These are phyloP conservation scores for Amiota minor DNA, from an alignment of 2,888 invertebrate genomes.

Conservation along the genomic window DNA sequence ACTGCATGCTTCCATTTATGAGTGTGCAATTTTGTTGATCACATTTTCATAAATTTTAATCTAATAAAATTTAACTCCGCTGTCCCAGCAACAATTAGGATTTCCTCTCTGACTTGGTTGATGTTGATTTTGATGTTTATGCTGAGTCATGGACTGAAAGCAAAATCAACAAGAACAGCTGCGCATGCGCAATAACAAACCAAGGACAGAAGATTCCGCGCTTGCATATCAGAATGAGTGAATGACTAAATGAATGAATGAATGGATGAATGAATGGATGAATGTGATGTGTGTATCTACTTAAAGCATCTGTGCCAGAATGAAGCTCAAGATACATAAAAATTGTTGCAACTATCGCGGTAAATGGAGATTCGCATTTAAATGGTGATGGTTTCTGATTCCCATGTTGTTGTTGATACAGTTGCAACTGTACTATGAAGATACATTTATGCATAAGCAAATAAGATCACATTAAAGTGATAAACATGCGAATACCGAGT, in stretches of 20 bases:
- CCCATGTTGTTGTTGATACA: slow-evolving; percentile 29
- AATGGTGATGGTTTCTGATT: background rate
- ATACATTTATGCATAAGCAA: slow-evolving; percentile 38
- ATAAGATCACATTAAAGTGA: slow-evolving; percentile 15
- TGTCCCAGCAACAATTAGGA: slow-evolving; percentile 47
- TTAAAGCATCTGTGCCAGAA: slow-evolving; percentile 1
- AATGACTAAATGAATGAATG: no score
- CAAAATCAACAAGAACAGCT: slow-evolving; percentile 23
- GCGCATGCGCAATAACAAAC: slow-evolving; percentile 22
- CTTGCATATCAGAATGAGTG: background rate
- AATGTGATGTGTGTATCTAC: slow-evolving; percentile 32
- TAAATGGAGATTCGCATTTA: background rate
- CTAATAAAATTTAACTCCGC: slow-evolving; percentile 32
- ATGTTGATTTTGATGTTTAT: background rate
- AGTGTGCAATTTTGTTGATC: background rate
- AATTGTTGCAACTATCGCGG: slow-evolving; percentile 38
- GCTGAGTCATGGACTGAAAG: slow-evolving; percentile 40
- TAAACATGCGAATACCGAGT: slow-evolving; percentile 44
- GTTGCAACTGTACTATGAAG: slow-evolving; percentile 32
- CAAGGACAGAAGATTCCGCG: slow-evolving; percentile 18
- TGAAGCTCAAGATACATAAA: slow-evolving; percentile 19
- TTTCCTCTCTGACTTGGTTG: slow-evolving; percentile 42
- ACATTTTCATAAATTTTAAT: background rate
- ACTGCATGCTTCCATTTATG: background rate
- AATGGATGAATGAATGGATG: background rate